Evolutionary conservation across 1,140 invertebrate species (phyloP).

Genomic region (Drosophila pandora): DNA sequence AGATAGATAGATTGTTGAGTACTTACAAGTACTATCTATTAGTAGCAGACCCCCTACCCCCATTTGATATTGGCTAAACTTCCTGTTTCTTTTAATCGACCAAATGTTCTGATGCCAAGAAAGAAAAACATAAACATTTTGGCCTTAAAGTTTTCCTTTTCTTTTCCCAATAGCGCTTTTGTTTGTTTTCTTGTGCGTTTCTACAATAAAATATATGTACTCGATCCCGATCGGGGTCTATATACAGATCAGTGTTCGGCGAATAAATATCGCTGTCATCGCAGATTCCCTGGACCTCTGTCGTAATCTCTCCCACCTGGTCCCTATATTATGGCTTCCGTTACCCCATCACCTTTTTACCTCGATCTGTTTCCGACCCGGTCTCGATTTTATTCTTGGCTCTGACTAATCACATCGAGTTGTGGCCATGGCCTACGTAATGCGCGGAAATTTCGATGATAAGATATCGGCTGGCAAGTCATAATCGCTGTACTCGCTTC

Average conservation of each 20-base stretch:
- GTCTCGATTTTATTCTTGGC: constrained; percentile 25
- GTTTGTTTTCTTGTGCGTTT: constrained; percentile 61
- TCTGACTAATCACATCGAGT: constrained; percentile 61
- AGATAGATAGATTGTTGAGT: constrained; percentile 4
- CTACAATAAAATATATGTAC: constrained; percentile 50
- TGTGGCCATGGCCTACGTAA: constrained; percentile 38
- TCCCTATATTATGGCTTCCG: constrained; percentile 40
- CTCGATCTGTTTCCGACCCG: constrained; percentile 13
- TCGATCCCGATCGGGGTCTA: constrained; percentile 19
- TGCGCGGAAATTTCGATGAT: constrained; percentile 52
- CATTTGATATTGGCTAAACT: constrained; percentile 54
- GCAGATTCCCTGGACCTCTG: constrained; percentile 20
- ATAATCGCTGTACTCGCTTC: constrained; percentile 35
- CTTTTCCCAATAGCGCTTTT: constrained; percentile 20
- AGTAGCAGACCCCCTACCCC: not conserved
- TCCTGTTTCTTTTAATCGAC: constrained; percentile 71
- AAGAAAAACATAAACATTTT: constrained; percentile 64
- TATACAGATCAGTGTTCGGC: constrained; percentile 32
- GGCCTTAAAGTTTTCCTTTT: constrained; percentile 36
- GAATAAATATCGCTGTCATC: constrained; percentile 51
- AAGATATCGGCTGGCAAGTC: constrained; percentile 56
- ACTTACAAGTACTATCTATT: not conserved
- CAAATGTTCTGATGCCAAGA: constrained; percentile 52
- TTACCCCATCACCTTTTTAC: constrained; percentile 30
- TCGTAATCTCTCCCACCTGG: constrained; percentile 38